Evolutionary conservation across 2,888 invertebrate genomes (phyloP), one percentile per base, ranked within the genome.

Genomic region (Campaea margaritaria): DNA sequence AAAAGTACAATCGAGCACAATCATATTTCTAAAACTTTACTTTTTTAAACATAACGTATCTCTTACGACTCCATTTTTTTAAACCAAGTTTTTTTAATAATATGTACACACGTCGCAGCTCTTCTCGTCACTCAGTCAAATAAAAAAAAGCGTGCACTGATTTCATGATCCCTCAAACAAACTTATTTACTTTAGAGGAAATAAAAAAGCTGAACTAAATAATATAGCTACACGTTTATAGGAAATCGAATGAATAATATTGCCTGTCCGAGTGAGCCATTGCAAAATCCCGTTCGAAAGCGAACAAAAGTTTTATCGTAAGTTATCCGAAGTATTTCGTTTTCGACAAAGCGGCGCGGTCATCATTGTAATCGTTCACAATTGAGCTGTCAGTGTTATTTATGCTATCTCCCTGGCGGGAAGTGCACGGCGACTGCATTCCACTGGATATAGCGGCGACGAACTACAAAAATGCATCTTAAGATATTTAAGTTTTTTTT

Each of bases 361-460:
- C 73, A 72, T 79, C 77, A 70, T 63, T 73, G 78, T 76, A 81
- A 83, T 83, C 79, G 74, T 76, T 76, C 70, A 79, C 85, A 83
- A 86, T 86, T 83, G 85, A 83, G 75, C 78, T 82, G 86, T 86
- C 86, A 79, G 67, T 70, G 71, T 81, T 81, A 83, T 82, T 84
- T 81, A 83, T 80, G 75, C 67, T 72, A 74, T 77, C 64, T 68
- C 46, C 67, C 64, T 54, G 56, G 64, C 57, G 65, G 62, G 54
- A 68, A 68, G 63, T 66, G 66, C 68, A 64, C 56, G 53, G 61
- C 56, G 51, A 42, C 60, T 50, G 59, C 16, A 46, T 45, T 50
- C 62, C 64, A 63, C 61, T 65, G 58, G 58, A 50, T 57, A 58
- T 57, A 52, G 64, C 49, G 48, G 51, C 47, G 61, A 63, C 56